These are phyloP conservation scores for Sebastes fasciatus DNA, from an alignment of 2,113 vertebrate genomes.

Conservation along the genomic window DNA sequence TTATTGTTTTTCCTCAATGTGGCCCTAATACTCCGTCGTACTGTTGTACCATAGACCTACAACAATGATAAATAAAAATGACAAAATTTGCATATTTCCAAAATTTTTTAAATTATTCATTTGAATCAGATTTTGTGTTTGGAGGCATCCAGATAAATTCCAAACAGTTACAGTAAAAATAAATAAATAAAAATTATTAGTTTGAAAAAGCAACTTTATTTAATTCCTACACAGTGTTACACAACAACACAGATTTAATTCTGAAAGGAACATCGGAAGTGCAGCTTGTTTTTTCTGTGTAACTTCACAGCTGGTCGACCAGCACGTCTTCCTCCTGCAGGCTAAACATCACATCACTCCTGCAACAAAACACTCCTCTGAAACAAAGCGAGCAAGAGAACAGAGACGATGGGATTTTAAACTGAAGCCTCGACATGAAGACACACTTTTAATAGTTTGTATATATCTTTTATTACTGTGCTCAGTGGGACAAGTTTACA, in stretches of 20 bases:
- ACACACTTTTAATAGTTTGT: not conserved
- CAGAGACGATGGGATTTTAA: conserved; percentile 73
- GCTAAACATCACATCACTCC: conserved; percentile 43
- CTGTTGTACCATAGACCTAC: too few relatives aligned
- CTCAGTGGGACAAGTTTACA: conserved; percentile 28
- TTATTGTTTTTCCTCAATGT: too few relatives aligned
- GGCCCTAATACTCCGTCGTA: too few relatives aligned
- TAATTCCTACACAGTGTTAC: not conserved
- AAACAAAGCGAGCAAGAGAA: not conserved
- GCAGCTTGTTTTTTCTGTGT: fast-evolving
- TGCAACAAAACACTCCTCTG: conserved; percentile 1
- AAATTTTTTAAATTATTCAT: not conserved
- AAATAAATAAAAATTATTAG: too few relatives aligned
- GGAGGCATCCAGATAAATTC: not conserved
- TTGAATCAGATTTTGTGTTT: not conserved
- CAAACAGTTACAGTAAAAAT: too few relatives aligned
- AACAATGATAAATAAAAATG: too few relatives aligned
- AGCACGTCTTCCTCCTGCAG: conserved; percentile 15
- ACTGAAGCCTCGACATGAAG: conserved; percentile 45
- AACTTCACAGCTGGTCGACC: conserved; percentile 17
- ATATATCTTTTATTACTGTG: not conserved
- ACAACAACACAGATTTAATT: conserved; percentile 20
- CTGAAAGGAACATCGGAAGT: conserved; percentile 48
- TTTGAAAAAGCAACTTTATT: not conserved
- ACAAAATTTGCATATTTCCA: not conserved